Conservation (phyloP, 1,140 invertebrate genomes). For the Formica selysi region DNA sequence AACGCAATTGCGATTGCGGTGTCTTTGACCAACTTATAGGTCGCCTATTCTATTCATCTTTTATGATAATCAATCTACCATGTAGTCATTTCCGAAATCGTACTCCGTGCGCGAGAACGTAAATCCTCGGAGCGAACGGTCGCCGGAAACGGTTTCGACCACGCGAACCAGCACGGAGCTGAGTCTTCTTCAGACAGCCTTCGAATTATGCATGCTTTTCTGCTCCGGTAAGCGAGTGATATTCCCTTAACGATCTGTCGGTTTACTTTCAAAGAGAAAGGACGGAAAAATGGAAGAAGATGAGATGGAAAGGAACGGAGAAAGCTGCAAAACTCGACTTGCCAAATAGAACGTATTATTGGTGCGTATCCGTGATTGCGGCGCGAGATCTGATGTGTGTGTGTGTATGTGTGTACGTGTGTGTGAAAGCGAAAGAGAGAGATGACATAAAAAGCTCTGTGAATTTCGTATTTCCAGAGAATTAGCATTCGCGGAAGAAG, state of each 20-base stretch:
- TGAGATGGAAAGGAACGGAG: neutral
- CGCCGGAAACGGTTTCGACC: slow-evolving; percentile 31
- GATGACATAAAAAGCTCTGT: neutral
- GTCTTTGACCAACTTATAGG: slow-evolving; percentile 41
- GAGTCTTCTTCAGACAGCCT: neutral
- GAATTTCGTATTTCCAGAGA: slow-evolving; percentile 4
- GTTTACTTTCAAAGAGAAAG: slow-evolving; percentile 40
- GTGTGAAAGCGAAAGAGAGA: too few relatives aligned
- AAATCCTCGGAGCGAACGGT: slow-evolving; percentile 34
- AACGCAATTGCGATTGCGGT: neutral
- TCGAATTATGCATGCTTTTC: slow-evolving; percentile 65
- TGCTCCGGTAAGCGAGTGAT: slow-evolving; percentile 39
- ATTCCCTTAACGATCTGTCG: slow-evolving; percentile 48
- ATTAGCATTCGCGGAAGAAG: slow-evolving; percentile 3
- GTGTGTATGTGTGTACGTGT: neutral
- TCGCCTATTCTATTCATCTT: slow-evolving; percentile 41
- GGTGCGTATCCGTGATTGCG: neutral
- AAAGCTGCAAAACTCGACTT: neutral
- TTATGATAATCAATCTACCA: slow-evolving; percentile 49
- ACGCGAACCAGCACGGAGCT: neutral
- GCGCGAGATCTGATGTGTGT: neutral
- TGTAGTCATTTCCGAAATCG: slow-evolving; percentile 54
- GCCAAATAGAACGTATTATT: slow-evolving; percentile 18
- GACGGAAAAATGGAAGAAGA: slow-evolving; percentile 4
- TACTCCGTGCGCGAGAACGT: slow-evolving; percentile 34